These are phyloP conservation scores for Chelonus insularis DNA, from an alignment of 1,140 invertebrate genomes.

Conservation along the genomic window DNA sequence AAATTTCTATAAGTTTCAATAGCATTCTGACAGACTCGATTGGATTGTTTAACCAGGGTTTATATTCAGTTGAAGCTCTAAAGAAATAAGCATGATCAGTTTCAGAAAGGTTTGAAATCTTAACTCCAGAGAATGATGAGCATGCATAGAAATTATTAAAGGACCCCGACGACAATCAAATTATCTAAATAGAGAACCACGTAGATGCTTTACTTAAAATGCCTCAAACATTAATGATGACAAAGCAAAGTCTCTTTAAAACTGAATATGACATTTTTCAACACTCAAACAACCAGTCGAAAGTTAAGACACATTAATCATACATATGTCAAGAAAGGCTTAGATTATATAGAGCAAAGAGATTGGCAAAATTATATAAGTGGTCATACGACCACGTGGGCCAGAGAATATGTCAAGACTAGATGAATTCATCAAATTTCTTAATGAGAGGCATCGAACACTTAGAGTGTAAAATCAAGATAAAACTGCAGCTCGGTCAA, in stretches of 20 bases:
- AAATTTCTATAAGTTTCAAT: too few relatives aligned
- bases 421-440: slow-evolving; percentile 20
- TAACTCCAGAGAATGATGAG: slow-evolving; percentile 38
- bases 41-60: too few relatives aligned
- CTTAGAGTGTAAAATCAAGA: background rate
- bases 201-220: slow-evolving; percentile 33
- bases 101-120: slow-evolving; percentile 37
- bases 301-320: slow-evolving; percentile 39
- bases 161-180: slow-evolving; percentile 41
- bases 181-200: slow-evolving; percentile 33
- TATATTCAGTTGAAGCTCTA: slow-evolving; percentile 41
- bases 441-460: background rate
- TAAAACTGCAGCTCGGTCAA: too few relatives aligned
- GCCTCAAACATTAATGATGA: slow-evolving; percentile 29
- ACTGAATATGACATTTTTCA: slow-evolving; percentile 25
- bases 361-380: slow-evolving; percentile 28
- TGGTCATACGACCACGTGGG: background rate
- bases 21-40: too few relatives aligned
- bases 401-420: slow-evolving; percentile 23
- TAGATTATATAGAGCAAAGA: slow-evolving; percentile 24
- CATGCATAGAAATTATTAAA: slow-evolving; percentile 36
- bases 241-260: slow-evolving; percentile 22
- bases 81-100: slow-evolving; percentile 34
- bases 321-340: slow-evolving; percentile 26
- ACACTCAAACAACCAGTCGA: slow-evolving; percentile 37